A percentile compares a stretch with the other conserved stretches of the same genome.
Evolutionary conservation across 2,113 vertebrate species (phyloP).

Genomic region (Dendropsophus ebraccatus): DNA sequence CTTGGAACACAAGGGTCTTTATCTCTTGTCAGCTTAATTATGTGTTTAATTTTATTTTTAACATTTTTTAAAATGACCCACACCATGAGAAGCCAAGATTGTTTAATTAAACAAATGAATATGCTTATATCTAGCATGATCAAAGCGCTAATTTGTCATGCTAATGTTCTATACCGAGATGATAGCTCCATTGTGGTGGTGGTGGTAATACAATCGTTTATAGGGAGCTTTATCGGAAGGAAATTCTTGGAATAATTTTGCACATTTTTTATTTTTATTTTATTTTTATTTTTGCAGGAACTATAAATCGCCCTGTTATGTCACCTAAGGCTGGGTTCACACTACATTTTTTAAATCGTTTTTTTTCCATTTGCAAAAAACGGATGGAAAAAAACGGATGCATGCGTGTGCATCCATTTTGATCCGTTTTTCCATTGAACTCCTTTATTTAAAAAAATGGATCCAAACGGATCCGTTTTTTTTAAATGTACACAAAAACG

Average conservation of each 20-base stretch:
- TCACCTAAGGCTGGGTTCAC: no score
- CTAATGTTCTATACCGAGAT: constrained; percentile 77
- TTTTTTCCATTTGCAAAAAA: no score
- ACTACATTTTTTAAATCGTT: no score
- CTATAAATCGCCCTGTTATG: not conserved
- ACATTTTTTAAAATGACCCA: constrained; percentile 89
- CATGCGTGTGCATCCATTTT: no score
- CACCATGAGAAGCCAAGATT: constrained; percentile 79
- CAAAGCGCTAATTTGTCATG: constrained; percentile 86
- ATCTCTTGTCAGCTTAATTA: constrained; percentile 95
- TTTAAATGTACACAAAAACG: no score
- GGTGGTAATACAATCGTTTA: constrained; percentile 66
- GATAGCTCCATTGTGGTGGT: constrained; percentile 77
- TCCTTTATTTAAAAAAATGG: no score
- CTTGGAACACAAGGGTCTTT: constrained; percentile 85
- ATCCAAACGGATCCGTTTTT: no score
- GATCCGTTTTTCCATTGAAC: no score
- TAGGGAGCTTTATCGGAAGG: constrained; percentile 64
- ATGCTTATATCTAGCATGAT: constrained; percentile 79
- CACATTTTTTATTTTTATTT: constrained; percentile 54
- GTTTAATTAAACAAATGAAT: constrained; percentile 97
- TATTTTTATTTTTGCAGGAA: not conserved
- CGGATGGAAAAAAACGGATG: no score
- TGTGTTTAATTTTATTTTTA: constrained; percentile 97
- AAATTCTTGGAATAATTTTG: constrained; percentile 64